Conservation (phyloP, 2,113 vertebrate genomes). For the Tyto alba region DNA sequence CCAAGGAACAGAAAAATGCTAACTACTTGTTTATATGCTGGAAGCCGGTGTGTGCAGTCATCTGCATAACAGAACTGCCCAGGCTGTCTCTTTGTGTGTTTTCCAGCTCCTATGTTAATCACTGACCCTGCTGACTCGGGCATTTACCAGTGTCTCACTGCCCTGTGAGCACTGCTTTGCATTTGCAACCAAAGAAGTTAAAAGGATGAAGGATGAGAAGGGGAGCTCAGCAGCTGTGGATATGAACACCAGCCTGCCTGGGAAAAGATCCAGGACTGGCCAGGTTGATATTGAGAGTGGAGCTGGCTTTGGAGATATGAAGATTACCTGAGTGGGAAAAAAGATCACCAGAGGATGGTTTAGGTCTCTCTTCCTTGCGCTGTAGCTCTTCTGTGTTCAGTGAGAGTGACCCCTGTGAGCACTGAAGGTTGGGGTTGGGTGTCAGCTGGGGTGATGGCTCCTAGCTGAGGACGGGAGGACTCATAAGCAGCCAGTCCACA, state of each 20-base stretch:
- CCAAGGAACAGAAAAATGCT: conserved; percentile 53
- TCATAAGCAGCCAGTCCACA: not conserved
- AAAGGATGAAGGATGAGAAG: conserved; percentile 49
- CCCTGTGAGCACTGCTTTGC: conserved; percentile 35
- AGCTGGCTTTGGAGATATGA: not conserved
- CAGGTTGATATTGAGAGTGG: not conserved
- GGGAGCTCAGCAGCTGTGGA: conserved; percentile 10
- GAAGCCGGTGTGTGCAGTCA: conserved; percentile 49
- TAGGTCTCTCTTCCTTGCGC: not conserved
- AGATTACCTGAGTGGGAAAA: not conserved
- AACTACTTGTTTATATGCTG: conserved; percentile 63
- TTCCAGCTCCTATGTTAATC: conserved; percentile 67
- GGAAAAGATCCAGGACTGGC: not conserved
- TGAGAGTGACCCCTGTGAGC: not conserved
- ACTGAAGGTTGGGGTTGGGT: not conserved
- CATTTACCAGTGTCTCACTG: conserved; percentile 62
- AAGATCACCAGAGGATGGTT: not conserved
- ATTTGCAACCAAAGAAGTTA: conserved; percentile 56
- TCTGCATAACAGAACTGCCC: conserved; percentile 66
- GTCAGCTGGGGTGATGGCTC: not conserved
- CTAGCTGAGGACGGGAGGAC: not conserved
- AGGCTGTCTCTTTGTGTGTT: conserved; percentile 63
- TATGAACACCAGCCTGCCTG: not conserved
- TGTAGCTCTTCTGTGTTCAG: not conserved
- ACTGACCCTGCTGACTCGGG: conserved; percentile 56